Evolutionary conservation across 2,888 invertebrate genomes (phyloP).

Genomic region (Griposia aprilina): DNA sequence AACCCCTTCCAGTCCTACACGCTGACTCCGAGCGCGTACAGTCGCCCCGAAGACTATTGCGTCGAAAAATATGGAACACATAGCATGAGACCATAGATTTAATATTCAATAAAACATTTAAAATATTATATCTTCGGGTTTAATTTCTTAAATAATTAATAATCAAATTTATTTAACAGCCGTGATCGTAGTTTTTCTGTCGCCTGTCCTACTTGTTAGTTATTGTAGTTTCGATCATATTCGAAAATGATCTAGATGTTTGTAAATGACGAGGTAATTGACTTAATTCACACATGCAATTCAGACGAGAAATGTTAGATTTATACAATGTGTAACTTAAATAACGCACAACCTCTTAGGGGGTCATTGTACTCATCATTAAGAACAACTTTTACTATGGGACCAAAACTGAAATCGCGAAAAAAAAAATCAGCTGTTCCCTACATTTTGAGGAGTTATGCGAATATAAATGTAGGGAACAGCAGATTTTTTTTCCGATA

Average conservation of each 20-base stretch:
- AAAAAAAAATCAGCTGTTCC: no score
- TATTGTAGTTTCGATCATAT: background rate
- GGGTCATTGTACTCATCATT: no score
- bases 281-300: background rate
- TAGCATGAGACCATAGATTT: slow-evolving; percentile 65
- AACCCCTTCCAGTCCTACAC: slow-evolving; percentile 83
- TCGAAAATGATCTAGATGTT: background rate
- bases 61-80: slow-evolving; percentile 38
- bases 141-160: slow-evolving; percentile 15
- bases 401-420: no score
- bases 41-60: slow-evolving; percentile 34
- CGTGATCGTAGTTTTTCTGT: background rate
- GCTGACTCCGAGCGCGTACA: slow-evolving; percentile 74
- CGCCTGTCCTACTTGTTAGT: slow-evolving; percentile 4
- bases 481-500: no score
- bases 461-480: no score
- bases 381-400: no score
- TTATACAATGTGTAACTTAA: no score
- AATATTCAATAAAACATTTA: slow-evolving; percentile 59
- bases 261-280: background rate
- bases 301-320: no score
- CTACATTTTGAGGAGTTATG: no score
- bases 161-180: background rate
- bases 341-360: no score
- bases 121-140: slow-evolving; percentile 8